A percentile compares a stretch with the other conserved stretches of the same genome.
Evolutionary conservation across 2,797 vertebrate genomes (phyloP).

Genomic region (Melanotaenia nigrans): DNA sequence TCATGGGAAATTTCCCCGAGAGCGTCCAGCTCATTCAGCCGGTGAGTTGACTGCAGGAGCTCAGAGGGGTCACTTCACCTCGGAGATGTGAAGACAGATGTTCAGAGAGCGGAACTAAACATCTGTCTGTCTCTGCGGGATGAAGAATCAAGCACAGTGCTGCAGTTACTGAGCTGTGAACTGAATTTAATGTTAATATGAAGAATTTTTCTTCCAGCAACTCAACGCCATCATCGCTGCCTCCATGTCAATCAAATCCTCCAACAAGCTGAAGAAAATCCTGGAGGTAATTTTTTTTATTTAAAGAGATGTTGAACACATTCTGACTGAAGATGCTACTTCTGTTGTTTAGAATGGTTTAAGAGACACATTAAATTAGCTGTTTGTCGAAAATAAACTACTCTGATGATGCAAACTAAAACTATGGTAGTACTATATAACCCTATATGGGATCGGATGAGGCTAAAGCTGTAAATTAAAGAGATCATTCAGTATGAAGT

Average conservation of each 20-base stretch:
- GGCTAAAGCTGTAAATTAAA: too few relatives aligned
- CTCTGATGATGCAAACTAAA: too few relatives aligned
- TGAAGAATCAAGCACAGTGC: background rate
- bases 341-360: too few relatives aligned
- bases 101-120: background rate
- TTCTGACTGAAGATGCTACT: too few relatives aligned
- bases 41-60: constrained; percentile 70
- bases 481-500: too few relatives aligned
- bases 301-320: too few relatives aligned
- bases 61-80: background rate
- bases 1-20: constrained; percentile 92
- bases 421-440: too few relatives aligned
- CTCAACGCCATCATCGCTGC: constrained; percentile 91
- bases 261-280: constrained; percentile 91
- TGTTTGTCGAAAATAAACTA: too few relatives aligned
- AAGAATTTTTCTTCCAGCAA: constrained; percentile 81
- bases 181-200: background rate
- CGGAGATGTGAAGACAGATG: too few relatives aligned
- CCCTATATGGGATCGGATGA: too few relatives aligned
- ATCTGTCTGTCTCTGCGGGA: background rate
- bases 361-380: too few relatives aligned
- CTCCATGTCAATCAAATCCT: constrained; percentile 94
- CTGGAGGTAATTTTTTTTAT: constrained; percentile 84
- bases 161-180: too few relatives aligned
- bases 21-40: constrained; percentile 88